Conservation (phyloP, 2,888 invertebrate genomes). For the Tupiocoris notatus region DNA sequence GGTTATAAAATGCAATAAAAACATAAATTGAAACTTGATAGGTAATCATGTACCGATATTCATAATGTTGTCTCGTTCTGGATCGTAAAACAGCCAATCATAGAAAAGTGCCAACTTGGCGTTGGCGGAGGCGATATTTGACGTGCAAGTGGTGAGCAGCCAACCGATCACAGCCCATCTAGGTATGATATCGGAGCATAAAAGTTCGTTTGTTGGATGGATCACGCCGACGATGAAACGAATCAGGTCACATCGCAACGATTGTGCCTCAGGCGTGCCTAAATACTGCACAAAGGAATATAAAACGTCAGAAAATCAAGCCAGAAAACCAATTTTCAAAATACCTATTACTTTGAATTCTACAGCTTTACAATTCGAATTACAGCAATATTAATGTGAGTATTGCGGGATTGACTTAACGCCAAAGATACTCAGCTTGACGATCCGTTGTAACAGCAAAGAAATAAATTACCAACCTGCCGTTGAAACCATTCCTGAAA, state of each 20-base stretch:
- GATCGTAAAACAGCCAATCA: constrained; percentile 90
- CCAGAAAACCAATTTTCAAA: too few species aligned
- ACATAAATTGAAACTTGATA: neutral
- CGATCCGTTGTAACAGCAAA: too few species aligned
- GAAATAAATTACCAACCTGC: constrained; percentile 56
- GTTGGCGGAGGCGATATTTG: constrained; percentile 83
- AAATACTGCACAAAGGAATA: constrained; percentile 71
- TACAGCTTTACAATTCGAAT: too few species aligned
- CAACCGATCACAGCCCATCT: constrained; percentile 94
- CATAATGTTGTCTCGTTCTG: constrained; percentile 91
- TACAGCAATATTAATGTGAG: too few species aligned
- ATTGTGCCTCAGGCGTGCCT: constrained; percentile 86
- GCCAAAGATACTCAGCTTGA: too few species aligned
- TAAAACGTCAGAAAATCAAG: too few species aligned
- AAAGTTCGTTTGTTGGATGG: constrained; percentile 87
- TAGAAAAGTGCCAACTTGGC: constrained; percentile 89
- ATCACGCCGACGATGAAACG: constrained; percentile 91
- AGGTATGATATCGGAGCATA: constrained; percentile 92
- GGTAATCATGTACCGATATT: constrained; percentile 66
- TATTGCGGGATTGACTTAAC: too few species aligned
- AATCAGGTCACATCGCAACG: constrained; percentile 87
- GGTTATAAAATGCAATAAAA: too few species aligned
- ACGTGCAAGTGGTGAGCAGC: constrained; percentile 87
- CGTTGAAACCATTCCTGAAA: constrained; percentile 95
- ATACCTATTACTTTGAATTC: too few species aligned